Percentiles rank a stretch among this genome's conserved stretches.
Conservation (phyloP, 2,797 vertebrate genomes). For the Florisuga fusca region DNA sequence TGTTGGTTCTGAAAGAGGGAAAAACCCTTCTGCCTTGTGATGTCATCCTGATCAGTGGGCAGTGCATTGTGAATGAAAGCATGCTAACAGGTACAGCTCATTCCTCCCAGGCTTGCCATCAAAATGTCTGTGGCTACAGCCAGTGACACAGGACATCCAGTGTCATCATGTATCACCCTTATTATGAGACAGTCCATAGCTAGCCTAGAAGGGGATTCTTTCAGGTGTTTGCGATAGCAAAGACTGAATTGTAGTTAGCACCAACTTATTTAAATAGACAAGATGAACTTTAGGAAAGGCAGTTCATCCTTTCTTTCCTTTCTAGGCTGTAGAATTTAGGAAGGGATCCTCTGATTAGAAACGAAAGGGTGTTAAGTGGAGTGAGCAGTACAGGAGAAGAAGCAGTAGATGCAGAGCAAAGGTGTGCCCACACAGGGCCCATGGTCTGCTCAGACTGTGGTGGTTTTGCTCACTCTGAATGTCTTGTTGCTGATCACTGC, state of each 20-base stretch:
- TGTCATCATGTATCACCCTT: not conserved
- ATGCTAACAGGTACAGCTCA: constrained; percentile 80
- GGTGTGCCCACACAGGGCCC: not conserved
- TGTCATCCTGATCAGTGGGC: constrained; percentile 77
- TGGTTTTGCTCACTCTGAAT: not conserved
- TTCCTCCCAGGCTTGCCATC: not conserved
- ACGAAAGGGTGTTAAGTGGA: not conserved
- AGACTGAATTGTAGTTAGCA: not conserved
- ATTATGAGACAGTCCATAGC: not conserved
- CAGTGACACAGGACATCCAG: not conserved
- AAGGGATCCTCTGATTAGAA: not conserved
- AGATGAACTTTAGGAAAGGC: not conserved
- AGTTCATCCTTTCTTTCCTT: not conserved
- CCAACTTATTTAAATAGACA: not conserved
- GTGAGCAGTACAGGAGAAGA: not conserved
- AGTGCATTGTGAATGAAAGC: constrained; percentile 81
- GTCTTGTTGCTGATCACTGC: rapidly evolving
- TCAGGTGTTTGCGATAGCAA: not conserved
- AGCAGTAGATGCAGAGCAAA: not conserved
- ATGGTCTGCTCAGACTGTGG: not conserved
- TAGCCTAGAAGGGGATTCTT: not conserved
- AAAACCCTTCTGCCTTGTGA: constrained; percentile 79
- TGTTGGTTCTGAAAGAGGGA: constrained; percentile 74
- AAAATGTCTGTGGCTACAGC: not conserved
- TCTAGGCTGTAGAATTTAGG: not conserved